Base-by-base conservation (phyloP, 2,113 vertebrate genomes). In the Cervus canadensis region DNA sequence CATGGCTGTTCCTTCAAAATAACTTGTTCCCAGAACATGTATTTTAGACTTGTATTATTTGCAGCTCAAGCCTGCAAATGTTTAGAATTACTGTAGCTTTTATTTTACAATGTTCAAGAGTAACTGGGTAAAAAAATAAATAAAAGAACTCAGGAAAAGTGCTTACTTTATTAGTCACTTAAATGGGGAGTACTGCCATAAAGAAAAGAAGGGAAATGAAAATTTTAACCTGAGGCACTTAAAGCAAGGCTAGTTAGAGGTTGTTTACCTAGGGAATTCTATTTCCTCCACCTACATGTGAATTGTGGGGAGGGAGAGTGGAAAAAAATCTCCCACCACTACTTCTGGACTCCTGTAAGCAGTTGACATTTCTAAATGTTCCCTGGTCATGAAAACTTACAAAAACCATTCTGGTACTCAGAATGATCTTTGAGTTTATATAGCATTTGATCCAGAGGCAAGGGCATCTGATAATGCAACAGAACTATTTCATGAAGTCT, bases 41-140 rank as follows among this genome's bases (percentile, higher is more conserved):
- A 57, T 2, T 74, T 92, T 74, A 74, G 52, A 81, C 62, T 94
- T 87, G 87, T 17, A 62, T 88, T 50, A 83, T 36, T 82, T 9
- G 16, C 5, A 85, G 15, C 2, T 97, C 4, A 74, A 83, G 5
- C 30, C 60, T 78, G 2, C 85, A 95, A 96, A 94, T 54, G 28
- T 17, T 97, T 97, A 71, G 76, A 71, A 92, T 97, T 96, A 60
- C 26, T 45, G 11, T 59, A 56, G 59, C 54, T 94, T 96, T 87
- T 96, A 36, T 92, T 98, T 90, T 59, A 57, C 45, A n/a, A 26
- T 71, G 64, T 87, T 97, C 21, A 76, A 3, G 76, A 78, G 78
- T 95, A 95, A 79, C 81, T 48, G 50, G 30, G 17, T 67, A 97
- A 82, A 79, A n/a, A 60, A 54, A 62, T 23, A 52, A 81, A 92